Base-by-base conservation (phyloP, 2,113 vertebrate species). In the Solea solea region DNA sequence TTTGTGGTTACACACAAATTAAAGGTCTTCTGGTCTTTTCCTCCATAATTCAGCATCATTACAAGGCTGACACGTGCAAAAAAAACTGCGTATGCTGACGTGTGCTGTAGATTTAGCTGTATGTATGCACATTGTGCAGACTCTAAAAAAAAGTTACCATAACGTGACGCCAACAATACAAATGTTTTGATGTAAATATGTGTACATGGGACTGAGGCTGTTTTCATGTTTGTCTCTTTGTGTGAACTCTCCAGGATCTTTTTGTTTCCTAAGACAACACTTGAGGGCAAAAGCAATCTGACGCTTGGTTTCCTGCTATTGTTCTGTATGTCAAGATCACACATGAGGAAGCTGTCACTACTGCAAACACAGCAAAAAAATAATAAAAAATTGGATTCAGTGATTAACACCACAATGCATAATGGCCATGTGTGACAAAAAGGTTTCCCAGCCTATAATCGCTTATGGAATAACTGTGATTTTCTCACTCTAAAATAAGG, bases 241-340 rank as follows among this genome's bases (percentile, higher is more conserved):
- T 55, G 21, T 11, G 62, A 67, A 48, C 49, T 67, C 44, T 40
- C 10, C 21, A 55, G 11, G 76, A 58, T 85, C 63, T 80, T 55
- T 83, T 60, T 62, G 62, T 78, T 80, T 84, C 75, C 81, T 53
- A 13, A 51, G 53, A 42, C 52, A 21, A 40, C 54, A 59, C 57
- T 57, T 60, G 7, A 72, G 41, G 57, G 39, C 21, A 40, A 64
- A 66, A 12, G 69, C 45, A 50, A 51, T 87, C 69, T 52, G 41
- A 34, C 71, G n/a, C 82, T 74, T 8, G 2, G 65, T 82, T 92
- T 93, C 92, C 92, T 91, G 73, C 78, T 2, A 90, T 94, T 93
- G 91, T 92, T 78, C 70, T 86, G 76, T 53, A 68, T 73, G 67
- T 72, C 63, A 83, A 82, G 66, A 75, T 69, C 71, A 46, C 72